These are phyloP conservation scores for Gallinago solitaria DNA, from an alignment of 2,797 vertebrate species.

Conservation along the genomic window DNA sequence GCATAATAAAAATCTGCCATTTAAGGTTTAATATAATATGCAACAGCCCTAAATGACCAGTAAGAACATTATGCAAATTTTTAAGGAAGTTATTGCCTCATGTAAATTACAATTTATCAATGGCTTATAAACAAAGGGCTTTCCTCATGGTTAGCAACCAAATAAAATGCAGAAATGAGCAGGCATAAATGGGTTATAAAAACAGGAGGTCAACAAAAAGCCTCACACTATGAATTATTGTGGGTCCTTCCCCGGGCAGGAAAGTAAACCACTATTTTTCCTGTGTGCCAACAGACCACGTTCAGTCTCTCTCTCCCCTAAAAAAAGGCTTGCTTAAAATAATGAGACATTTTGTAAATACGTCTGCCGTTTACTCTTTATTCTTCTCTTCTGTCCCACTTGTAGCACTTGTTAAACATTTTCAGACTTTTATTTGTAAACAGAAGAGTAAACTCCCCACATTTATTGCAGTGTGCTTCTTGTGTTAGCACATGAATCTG, in stretches of 20 bases:
- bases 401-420: not conserved
- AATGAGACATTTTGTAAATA: not conserved
- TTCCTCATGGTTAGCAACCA: slow-evolving; percentile 23
- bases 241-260: not conserved
- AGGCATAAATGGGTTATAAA: not conserved
- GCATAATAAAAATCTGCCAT: slow-evolving; percentile 42
- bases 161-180: slow-evolving; percentile 11
- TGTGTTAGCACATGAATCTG: not conserved
- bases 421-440: not conserved
- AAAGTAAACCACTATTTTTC: not conserved
- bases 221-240: not conserved
- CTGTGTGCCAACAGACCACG: not conserved
- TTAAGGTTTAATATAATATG: slow-evolving; percentile 47
- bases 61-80: slow-evolving; percentile 63
- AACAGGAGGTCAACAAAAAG: not conserved
- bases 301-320: not conserved
- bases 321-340: not conserved
- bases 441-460: not conserved
- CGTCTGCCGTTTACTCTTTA: not conserved
- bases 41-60: slow-evolving; percentile 50
- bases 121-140: slow-evolving; percentile 51
- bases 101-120: slow-evolving; percentile 48
- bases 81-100: slow-evolving; percentile 37
- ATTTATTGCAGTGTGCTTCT: not conserved
- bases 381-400: not conserved